These are phyloP conservation scores for Napeogenes sylphis DNA, from an alignment of 2,888 invertebrate species.

Conservation along the genomic window DNA sequence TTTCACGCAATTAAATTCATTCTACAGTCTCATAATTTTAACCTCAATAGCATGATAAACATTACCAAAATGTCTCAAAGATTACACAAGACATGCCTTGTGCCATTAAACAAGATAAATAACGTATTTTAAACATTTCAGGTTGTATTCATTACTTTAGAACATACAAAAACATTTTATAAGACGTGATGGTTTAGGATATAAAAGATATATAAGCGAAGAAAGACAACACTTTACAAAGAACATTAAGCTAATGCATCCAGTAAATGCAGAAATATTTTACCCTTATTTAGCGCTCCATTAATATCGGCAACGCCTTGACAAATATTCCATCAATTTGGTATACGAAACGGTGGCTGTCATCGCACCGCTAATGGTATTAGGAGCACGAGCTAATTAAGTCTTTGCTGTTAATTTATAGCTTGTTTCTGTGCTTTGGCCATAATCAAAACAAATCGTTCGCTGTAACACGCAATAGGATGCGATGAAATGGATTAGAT, in stretches of 20 bases:
- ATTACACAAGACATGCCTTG: conserved; percentile 9
- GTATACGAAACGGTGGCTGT: conserved; percentile 55
- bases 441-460: conserved; percentile 75
- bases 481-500: conserved; percentile 65
- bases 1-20: conserved; percentile 44
- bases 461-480: conserved; percentile 66
- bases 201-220: conserved; percentile 9
- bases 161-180: conserved; percentile 11
- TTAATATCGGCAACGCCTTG: conserved; percentile 52
- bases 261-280: conserved; percentile 20
- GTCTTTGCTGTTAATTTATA: conserved; percentile 71
- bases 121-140: not conserved
- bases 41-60: conserved; percentile 29
- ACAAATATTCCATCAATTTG: conserved; percentile 64
- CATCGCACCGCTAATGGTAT: conserved; percentile 71
- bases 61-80: conserved; percentile 27
- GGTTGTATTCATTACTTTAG: conserved; percentile 9
- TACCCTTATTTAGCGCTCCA: conserved; percentile 35
- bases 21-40: conserved; percentile 25
- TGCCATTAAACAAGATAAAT: conserved; percentile 4
- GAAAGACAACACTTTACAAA: conserved; percentile 9
- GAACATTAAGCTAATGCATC: too few species aligned
- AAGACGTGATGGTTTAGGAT: not conserved
- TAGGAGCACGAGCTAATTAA: conserved; percentile 72
- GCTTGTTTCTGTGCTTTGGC: conserved; percentile 65